phyloP scores from a whole-genome alignment of 2,113 vertebrate species.

The Alligator sinensis region DNA sequence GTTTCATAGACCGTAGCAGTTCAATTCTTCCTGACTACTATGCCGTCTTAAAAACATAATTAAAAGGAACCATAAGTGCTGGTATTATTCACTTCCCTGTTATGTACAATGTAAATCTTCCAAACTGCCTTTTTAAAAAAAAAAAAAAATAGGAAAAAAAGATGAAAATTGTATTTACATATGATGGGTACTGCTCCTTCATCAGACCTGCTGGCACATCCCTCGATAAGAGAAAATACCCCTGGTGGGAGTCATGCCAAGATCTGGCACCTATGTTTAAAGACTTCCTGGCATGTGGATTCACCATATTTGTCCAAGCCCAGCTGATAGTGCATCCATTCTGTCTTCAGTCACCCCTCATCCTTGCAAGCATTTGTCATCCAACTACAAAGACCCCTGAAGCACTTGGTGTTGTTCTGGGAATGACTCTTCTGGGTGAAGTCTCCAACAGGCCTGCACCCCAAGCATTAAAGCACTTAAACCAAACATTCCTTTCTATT shows the following conservation, averaged over 20 bases:
- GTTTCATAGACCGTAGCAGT: conserved; percentile 96
- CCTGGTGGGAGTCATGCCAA: conserved; percentile 62
- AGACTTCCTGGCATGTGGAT: conserved; percentile 56
- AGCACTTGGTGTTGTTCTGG: neutral
- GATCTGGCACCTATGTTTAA: conserved; percentile 51
- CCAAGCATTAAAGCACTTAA: neutral
- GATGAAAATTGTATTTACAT: conserved; percentile 71
- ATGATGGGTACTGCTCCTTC: conserved; percentile 47
- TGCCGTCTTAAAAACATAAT: conserved; percentile 81
- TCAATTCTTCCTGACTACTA: conserved; percentile 82
- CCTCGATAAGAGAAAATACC: conserved; percentile 44
- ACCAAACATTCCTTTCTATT: conserved; percentile 18
- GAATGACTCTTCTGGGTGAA: neutral
- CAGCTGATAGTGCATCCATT: conserved; percentile 43
- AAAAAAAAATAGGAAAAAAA: conserved; percentile 52
- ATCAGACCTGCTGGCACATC: conserved; percentile 72
- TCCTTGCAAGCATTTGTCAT: conserved; percentile 48
- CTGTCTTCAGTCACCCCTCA: conserved; percentile 40
- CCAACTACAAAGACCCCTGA: conserved; percentile 40
- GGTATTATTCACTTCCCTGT: conserved; percentile 89
- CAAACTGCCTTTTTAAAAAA: conserved; percentile 88
- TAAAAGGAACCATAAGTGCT: conserved; percentile 94
- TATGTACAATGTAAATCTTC: conserved; percentile 89
- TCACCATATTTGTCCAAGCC: conserved; percentile 53
- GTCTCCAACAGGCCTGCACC: neutral